Conservation (phyloP, 1,140 invertebrate species). For the Cyrtorhinus lividipennis region DNA sequence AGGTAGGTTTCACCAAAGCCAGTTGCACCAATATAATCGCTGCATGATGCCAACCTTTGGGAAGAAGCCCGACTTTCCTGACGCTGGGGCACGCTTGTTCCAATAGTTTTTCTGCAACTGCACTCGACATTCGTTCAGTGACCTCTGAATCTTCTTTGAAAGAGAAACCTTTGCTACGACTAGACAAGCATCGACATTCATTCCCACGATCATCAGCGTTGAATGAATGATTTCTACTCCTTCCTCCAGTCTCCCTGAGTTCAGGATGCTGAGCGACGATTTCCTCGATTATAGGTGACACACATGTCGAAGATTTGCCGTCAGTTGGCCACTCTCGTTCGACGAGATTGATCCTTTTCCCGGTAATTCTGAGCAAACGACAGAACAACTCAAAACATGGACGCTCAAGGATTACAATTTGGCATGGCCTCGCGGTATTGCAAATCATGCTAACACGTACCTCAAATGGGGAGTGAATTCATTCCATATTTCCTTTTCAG, state of each 20-base stretch:
- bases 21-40: background rate
- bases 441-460: too few relatives aligned
- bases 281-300: background rate
- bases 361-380: slow-evolving; percentile 8
- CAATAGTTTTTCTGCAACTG: slow-evolving; percentile 5
- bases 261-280: background rate
- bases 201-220: background rate
- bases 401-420: too few relatives aligned
- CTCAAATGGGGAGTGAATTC: slow-evolving; percentile 16
- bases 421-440: too few relatives aligned
- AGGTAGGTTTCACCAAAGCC: too few relatives aligned
- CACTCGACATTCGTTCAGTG: background rate
- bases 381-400: background rate
- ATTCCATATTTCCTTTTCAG: slow-evolving; percentile 15
- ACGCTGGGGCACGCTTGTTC: slow-evolving; percentile 7
- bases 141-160: background rate
- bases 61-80: slow-evolving; percentile 3
- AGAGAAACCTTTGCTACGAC: background rate
- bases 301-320: background rate
- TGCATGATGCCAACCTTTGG: background rate
- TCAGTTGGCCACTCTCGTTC: background rate
- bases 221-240: background rate
- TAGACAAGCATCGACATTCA: background rate
- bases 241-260: background rate
- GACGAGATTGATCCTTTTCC: background rate